Percentiles rank a stretch among this genome's conserved stretches.
These are phyloP conservation scores for Agriopis marginaria DNA, from an alignment of 2,888 invertebrate genomes.

Conservation along the genomic window DNA sequence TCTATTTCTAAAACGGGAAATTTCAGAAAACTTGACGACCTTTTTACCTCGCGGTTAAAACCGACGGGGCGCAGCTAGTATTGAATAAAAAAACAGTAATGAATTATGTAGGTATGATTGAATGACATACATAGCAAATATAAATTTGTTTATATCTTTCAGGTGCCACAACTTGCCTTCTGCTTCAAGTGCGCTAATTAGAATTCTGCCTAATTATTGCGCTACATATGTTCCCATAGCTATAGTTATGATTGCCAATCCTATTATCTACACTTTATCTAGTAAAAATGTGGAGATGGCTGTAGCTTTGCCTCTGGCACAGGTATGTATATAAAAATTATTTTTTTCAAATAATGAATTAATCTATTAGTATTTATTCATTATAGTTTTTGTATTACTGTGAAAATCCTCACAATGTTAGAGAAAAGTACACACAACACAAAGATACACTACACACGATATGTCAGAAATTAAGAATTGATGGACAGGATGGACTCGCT, in stretches of 20 bases:
- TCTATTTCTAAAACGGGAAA: too few relatives aligned
- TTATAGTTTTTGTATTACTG: background rate
- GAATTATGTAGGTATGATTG: background rate
- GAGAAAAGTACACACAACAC: background rate
- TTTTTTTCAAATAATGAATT: too few relatives aligned
- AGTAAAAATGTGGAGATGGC: constrained; percentile 89
- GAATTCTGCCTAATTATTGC: constrained; percentile 92
- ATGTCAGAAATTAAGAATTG: too few relatives aligned
- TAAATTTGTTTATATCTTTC: constrained; percentile 54
- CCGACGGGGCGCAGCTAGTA: too few relatives aligned
- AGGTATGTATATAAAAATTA: constrained; percentile 58
- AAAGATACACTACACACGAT: background rate
- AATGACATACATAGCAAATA: constrained; percentile 1
- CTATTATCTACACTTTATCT: constrained; percentile 89
- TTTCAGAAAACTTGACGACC: too few relatives aligned
- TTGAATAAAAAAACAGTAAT: background rate
- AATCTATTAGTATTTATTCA: background rate
- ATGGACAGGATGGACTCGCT: too few relatives aligned
- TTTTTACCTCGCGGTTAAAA: too few relatives aligned
- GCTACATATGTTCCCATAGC: constrained; percentile 91
- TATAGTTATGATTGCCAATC: constrained; percentile 91
- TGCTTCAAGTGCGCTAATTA: constrained; percentile 79
- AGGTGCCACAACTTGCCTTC: constrained; percentile 90
- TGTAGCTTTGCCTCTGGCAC: constrained; percentile 80
- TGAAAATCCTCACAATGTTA: background rate